phyloP scores from a whole-genome alignment of 2,888 invertebrate genomes.

The Cylloceria caligata region DNA sequence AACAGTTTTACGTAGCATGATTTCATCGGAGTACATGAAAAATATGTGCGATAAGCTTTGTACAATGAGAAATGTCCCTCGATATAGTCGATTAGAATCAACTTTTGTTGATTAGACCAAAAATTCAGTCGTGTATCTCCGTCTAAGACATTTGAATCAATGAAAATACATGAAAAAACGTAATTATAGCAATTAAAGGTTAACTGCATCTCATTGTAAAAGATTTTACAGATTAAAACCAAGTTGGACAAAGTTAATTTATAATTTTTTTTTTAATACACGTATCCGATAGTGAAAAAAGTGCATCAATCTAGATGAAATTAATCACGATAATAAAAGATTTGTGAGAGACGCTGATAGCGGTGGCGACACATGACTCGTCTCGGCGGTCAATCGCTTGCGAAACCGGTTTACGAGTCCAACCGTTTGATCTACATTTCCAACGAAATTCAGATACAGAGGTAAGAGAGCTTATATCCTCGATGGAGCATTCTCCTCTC shows the following conservation, averaged over 20 bases:
- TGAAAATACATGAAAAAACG: neutral
- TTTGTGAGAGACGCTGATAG: neutral
- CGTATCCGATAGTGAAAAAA: neutral
- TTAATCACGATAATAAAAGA: neutral
- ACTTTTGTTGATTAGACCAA: no score
- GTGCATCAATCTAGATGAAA: neutral
- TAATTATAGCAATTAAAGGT: neutral
- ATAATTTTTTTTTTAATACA: no score
- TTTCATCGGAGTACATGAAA: no score
- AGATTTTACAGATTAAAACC: neutral
- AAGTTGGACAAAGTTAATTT: neutral
- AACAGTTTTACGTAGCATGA: no score
- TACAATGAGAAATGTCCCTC: no score
- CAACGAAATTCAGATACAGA: conserved; percentile 21
- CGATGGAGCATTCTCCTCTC: conserved; percentile 15
- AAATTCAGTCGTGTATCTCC: no score
- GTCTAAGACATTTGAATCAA: no score
- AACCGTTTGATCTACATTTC: conserved; percentile 46
- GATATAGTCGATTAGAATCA: no score
- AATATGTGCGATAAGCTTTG: no score
- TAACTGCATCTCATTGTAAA: neutral
- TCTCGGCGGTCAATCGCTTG: conserved; percentile 31
- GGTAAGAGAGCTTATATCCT: conserved; percentile 5
- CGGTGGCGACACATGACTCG: conserved; percentile 10
- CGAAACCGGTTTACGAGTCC: conserved; percentile 49